Conservation (phyloP, 2,113 vertebrate species). For the Apodemus speciosus region DNA sequence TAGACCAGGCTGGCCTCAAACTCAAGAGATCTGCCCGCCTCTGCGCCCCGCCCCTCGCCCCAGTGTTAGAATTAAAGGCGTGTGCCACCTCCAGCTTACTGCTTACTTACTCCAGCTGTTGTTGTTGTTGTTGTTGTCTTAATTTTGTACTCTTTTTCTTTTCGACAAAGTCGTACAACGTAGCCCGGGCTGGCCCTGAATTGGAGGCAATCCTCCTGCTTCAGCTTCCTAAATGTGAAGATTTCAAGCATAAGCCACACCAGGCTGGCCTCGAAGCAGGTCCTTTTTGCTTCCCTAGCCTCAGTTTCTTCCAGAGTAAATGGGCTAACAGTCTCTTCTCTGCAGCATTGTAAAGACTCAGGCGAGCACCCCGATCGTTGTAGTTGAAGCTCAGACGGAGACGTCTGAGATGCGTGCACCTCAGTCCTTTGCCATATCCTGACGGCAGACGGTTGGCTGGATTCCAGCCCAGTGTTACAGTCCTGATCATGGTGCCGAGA, state of each 20-base stretch:
- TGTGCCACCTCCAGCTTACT: background rate
- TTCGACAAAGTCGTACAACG: background rate
- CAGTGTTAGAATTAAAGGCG: background rate
- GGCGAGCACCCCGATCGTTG: background rate
- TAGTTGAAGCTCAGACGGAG: background rate
- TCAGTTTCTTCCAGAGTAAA: background rate
- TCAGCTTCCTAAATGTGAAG: background rate
- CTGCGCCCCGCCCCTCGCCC: background rate
- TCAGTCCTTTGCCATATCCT: background rate
- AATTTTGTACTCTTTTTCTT: background rate
- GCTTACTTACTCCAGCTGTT: too few relatives aligned
- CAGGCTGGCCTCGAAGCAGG: background rate
- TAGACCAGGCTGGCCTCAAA: background rate
- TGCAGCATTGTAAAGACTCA: background rate
- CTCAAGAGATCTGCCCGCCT: background rate
- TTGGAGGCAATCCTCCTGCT: background rate
- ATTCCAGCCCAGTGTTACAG: background rate
- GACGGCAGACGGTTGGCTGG: background rate
- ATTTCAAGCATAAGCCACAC: background rate
- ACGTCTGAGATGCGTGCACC: rapidly evolving
- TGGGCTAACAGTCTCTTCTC: background rate
- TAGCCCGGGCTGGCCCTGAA: background rate
- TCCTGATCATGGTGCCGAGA: background rate
- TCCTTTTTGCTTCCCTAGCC: background rate
- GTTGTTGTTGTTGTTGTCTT: background rate